A percentile compares a stretch with the other conserved stretches of the same genome.
Conservation (phyloP, 2,113 vertebrate species). For the Dolichotis patagonum region DNA sequence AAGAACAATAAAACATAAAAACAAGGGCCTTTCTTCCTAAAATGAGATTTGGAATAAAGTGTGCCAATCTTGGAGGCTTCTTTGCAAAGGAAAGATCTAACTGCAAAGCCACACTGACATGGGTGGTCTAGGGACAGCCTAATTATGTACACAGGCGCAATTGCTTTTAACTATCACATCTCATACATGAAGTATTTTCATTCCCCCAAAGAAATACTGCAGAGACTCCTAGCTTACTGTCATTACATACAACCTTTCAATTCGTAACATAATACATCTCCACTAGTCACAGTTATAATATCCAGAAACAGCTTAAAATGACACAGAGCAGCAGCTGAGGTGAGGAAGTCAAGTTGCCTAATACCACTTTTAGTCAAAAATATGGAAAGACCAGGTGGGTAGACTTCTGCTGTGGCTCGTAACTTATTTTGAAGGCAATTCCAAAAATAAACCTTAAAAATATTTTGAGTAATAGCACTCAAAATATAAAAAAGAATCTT, state of each 20-base stretch:
- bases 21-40: not conserved
- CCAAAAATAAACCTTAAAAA: not conserved
- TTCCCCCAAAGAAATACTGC: not conserved
- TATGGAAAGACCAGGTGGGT: not conserved
- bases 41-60: not conserved
- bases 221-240: not conserved
- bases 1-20: not conserved
- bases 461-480: not conserved
- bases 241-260: not conserved
- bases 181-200: not conserved
- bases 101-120: not conserved
- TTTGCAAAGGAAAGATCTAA: not conserved
- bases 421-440: constrained; percentile 3
- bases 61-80: not conserved
- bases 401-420: not conserved
- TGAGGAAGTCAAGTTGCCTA: not conserved
- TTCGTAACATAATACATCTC: not conserved
- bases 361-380: constrained; percentile 6
- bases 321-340: not conserved
- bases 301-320: not conserved
- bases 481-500: not conserved
- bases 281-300: not conserved
- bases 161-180: not conserved
- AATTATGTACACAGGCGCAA: not conserved
- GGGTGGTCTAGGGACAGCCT: not conserved